Evolutionary conservation across 2,797 vertebrate genomes (phyloP), one percentile per base, ranked within the genome.

Genomic region (Cossypha dichroa): DNA sequence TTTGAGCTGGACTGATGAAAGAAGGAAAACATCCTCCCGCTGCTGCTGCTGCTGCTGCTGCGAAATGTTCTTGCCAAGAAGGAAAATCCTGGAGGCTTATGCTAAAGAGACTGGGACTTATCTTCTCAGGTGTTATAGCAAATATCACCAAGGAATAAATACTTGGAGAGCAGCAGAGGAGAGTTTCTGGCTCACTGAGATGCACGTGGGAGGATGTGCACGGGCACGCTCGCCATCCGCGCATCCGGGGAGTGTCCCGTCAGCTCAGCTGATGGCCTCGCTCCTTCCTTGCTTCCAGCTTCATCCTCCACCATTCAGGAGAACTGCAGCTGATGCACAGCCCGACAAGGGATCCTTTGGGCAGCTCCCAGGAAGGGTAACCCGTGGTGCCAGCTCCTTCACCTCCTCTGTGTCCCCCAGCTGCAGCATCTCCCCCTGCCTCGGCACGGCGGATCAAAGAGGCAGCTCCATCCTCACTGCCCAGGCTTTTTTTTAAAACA

Each of bases 81-180:
- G 26, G 22, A 79, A 82, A 88, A 93, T 93, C 92, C 92, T 74
- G 45, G 33, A 81, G 93, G 94, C 88, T 97, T 95, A 92, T 45
- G 81, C 56, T 94, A 92, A 94, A 92, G 78, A 88, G 78, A 51
- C 64, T 38, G 68, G 66, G 94, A 91, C 72, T 95, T 95, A 92
- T 75, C 88, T 85, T 76, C 91, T 80, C 94, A 95, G 95, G 94
- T 94, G 94, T 74, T 93, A 92, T 54, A 88, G 94, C 91, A 90
- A 96, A 72, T 85, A 95, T 68, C 81, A 91, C 16, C 0, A 6
- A 75, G 84, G 73, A 86, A 51, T 88, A 95, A 95, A 92, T 45
- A 93, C 70, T 67, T 56, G 33, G 78, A 51, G 72, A 92, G 89
- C 89, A 43, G 82, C 79, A 87, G 59, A 84, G 75, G 40, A 26